Percentiles rank a stretch among this genome's conserved stretches.
Evolutionary conservation across 1,140 invertebrate genomes (phyloP).

Genomic region (Diorhabda sublineata): DNA sequence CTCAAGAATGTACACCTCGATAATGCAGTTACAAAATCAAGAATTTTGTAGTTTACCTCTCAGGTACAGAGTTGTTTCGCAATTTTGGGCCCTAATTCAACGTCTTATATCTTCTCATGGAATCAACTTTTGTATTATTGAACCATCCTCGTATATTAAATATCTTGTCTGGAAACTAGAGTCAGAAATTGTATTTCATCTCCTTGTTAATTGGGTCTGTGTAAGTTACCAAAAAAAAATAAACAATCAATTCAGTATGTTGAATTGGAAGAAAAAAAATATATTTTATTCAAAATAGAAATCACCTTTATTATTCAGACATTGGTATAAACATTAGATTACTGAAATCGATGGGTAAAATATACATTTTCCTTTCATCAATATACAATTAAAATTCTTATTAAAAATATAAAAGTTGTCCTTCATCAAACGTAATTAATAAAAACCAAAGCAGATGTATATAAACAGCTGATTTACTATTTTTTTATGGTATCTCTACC

Average conservation of each 20-base stretch:
- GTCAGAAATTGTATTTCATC: no score
- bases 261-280: background rate
- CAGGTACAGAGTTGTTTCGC: no score
- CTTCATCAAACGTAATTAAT: conserved; percentile 15
- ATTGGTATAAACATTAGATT: background rate
- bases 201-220: no score
- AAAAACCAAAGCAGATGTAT: conserved; percentile 17
- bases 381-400: conserved; percentile 13
- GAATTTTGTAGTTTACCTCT: no score
- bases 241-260: background rate
- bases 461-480: conserved; percentile 19
- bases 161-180: no score
- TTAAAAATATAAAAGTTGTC: conserved; percentile 18
- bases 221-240: no score
- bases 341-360: conserved; percentile 1
- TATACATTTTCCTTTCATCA: conserved; percentile 7
- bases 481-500: conserved; percentile 12
- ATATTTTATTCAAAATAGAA: background rate
- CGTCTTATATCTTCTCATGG: no score
- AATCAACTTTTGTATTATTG: no score
- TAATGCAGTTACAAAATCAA: no score
- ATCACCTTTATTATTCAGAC: background rate
- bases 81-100: no score
- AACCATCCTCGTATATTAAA: no score
- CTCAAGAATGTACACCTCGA: no score